Conservation (phyloP, 2,113 vertebrate genomes). For the Pandion haliaetus region DNA sequence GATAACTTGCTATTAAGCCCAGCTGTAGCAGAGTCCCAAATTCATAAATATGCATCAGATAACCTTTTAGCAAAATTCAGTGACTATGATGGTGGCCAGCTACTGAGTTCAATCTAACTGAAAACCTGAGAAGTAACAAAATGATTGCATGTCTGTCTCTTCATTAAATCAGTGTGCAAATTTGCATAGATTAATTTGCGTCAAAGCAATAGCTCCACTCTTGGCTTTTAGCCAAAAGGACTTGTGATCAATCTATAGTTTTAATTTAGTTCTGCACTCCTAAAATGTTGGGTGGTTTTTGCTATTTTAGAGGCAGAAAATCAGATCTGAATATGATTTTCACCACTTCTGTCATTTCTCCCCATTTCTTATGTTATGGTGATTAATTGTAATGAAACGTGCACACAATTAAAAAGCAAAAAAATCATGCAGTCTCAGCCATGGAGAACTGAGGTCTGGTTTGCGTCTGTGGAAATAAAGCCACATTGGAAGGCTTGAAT, state of each 20-base stretch:
- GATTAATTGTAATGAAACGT: slow-evolving; percentile 19
- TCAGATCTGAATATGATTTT: neutral
- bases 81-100: slow-evolving; percentile 13
- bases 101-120: slow-evolving; percentile 62
- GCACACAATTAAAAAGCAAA: neutral
- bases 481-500: neutral
- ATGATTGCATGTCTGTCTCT: slow-evolving; percentile 57
- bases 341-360: neutral
- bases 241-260: slow-evolving; percentile 50
- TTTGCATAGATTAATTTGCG: slow-evolving; percentile 66
- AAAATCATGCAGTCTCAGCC: neutral
- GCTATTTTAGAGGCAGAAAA: neutral
- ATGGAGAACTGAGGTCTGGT: neutral
- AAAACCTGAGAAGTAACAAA: slow-evolving; percentile 68
- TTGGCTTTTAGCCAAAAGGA: slow-evolving; percentile 37
- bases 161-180: slow-evolving; percentile 66
- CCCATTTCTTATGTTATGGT: neutral
- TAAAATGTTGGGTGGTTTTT: neutral
- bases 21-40: slow-evolving; percentile 22
- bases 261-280: slow-evolving; percentile 18
- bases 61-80: slow-evolving; percentile 65
- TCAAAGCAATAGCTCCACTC: slow-evolving; percentile 52
- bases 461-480: neutral
- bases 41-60: slow-evolving; percentile 68
- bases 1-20: slow-evolving; percentile 41